These are phyloP conservation scores for Pycnonotus jocosus DNA, from an alignment of 2,113 vertebrate species.

Conservation along the genomic window DNA sequence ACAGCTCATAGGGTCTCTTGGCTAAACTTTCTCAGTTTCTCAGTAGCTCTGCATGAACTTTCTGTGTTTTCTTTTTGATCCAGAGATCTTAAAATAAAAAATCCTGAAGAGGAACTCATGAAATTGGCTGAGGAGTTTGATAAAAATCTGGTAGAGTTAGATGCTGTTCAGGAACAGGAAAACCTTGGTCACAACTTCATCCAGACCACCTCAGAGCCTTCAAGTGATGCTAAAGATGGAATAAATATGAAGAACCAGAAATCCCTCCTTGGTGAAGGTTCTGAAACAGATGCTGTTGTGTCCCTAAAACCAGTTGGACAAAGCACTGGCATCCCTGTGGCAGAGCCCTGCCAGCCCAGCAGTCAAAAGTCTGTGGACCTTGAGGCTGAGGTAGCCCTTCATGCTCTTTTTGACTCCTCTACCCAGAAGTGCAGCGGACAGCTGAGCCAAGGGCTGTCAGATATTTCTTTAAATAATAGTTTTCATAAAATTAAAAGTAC, in stretches of 20 bases:
- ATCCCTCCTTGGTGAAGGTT: not conserved
- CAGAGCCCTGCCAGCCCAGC: not conserved
- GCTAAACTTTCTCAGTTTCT: not conserved
- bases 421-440: conserved; percentile 80
- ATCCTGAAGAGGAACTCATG: conserved; percentile 84
- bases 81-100: conserved; percentile 70
- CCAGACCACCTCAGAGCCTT: conserved; percentile 14
- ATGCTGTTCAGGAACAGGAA: conserved; percentile 70
- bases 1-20: not conserved
- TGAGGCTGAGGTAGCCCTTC: conserved; percentile 80
- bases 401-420: conserved; percentile 86
- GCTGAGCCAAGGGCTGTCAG: conserved; percentile 75
- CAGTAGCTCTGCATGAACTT: not conserved
- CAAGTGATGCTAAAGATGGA: not conserved
- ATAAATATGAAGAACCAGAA: not conserved
- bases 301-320: conserved; percentile 34
- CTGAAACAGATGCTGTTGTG: not conserved
- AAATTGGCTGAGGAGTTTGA: conserved; percentile 90
- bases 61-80: not conserved
- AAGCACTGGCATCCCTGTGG: conserved; percentile 1
- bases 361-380: conserved; percentile 64
- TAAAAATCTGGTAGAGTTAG: conserved; percentile 82
- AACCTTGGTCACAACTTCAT: conserved; percentile 27
- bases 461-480: conserved; percentile 22
- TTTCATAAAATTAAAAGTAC: conserved; percentile 16